Evolutionary conservation across 2,797 vertebrate species (phyloP).

Genomic region (Gymnoscopelus microlampas): DNA sequence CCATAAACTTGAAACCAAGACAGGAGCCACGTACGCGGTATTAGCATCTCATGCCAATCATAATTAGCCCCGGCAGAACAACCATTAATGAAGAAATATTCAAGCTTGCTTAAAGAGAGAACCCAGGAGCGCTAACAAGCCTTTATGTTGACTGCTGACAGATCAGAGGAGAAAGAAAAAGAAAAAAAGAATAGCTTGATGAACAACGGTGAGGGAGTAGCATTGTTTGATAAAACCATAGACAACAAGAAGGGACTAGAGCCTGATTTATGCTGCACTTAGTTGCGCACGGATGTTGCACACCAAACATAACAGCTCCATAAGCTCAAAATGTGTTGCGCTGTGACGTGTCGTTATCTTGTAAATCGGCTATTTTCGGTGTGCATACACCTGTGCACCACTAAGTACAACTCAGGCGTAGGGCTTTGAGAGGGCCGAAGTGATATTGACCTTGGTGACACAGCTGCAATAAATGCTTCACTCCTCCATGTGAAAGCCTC

Average conservation of each 20-base stretch:
- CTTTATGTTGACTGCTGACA: conserved; percentile 25
- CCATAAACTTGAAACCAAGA: conserved; percentile 52
- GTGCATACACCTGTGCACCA: too few relatives aligned
- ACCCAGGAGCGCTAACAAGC: too few relatives aligned
- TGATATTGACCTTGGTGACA: conserved; percentile 51
- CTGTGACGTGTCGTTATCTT: too few relatives aligned
- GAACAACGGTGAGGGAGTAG: conserved; percentile 19
- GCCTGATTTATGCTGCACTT: too few relatives aligned
- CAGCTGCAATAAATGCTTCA: conserved; percentile 48
- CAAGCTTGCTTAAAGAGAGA: conserved; percentile 22
- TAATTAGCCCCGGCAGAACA: conserved; percentile 25
- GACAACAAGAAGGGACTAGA: conserved; percentile 15
- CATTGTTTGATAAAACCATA: conserved; percentile 34
- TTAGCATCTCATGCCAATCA: conserved; percentile 29
- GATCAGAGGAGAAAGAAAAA: conserved; percentile 17
- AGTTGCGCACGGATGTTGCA: too few relatives aligned
- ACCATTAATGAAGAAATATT: neutral
- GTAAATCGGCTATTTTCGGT: too few relatives aligned
- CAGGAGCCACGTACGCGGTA: conserved; percentile 26
- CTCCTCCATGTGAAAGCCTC: conserved; percentile 51
- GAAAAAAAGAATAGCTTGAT: conserved; percentile 40
- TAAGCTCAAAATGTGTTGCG: too few relatives aligned
- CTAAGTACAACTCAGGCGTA: neutral
- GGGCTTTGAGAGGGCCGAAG: conserved; percentile 37
- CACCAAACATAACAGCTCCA: too few relatives aligned